A percentile compares a stretch with the other conserved stretches of the same genome.
phyloP scores from a whole-genome alignment of 53 echinoderm and acorn worm genomes.

The Paracentrotus lividus region DNA sequence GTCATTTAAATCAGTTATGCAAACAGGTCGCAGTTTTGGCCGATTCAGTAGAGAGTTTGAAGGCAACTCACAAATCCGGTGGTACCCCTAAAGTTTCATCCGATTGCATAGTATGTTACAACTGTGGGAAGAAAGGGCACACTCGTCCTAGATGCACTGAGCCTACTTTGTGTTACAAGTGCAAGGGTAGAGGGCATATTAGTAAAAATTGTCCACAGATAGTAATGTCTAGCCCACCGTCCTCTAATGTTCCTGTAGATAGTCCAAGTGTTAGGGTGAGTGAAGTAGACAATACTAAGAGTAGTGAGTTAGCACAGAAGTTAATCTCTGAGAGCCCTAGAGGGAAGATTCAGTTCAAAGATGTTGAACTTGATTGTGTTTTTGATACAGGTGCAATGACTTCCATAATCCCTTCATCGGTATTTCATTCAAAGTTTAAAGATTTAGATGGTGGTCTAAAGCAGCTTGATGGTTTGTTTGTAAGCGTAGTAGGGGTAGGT shows the following conservation, averaged over 20 bases:
- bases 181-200: conserved; percentile 56
- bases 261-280: conserved; percentile 23
- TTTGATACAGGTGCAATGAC: conserved; percentile 77
- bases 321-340: conserved; percentile 66
- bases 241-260: neutral
- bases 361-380: conserved; percentile 47
- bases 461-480: conserved; percentile 55
- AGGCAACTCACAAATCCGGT: neutral
- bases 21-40: neutral
- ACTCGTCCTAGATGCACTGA: neutral
- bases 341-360: conserved; percentile 56
- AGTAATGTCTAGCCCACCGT: neutral
- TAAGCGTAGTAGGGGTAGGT: conserved; percentile 63
- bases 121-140: conserved; percentile 63
- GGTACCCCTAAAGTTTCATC: neutral
- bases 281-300: conserved; percentile 1
- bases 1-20: neutral
- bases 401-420: conserved; percentile 65
- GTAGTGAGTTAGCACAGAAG: neutral
- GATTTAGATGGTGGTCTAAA: neutral
- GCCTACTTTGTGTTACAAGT: conserved; percentile 6
- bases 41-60: neutral
- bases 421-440: conserved; percentile 56
- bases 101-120: conserved; percentile 29
- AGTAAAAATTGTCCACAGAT: conserved; percentile 35